Evolutionary conservation across 1,140 invertebrate species (phyloP), one percentile per base, ranked within the genome.

Genomic region (Anthonomus grandis): DNA sequence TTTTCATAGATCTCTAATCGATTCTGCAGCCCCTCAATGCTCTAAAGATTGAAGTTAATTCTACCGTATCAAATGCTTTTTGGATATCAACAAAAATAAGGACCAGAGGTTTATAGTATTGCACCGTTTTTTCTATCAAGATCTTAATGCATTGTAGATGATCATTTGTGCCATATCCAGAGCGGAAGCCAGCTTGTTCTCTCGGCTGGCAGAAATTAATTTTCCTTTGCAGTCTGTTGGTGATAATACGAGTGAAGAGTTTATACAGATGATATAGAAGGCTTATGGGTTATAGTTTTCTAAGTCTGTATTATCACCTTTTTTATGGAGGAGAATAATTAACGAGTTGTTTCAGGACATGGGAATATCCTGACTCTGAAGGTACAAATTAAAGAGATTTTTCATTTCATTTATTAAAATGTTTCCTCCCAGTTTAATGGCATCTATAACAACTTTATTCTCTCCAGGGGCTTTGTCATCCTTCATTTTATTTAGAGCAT

Each of bases 101-200:
- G 24, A 24, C 44, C 17, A 46, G 44, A 9, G 41, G 52, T 55
- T 15, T 48, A 42, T 55, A 49, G 17, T 55, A 55, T 50, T 55
- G 19, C 5, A 48, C 19, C 15, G 22, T 49, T 55, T n/a, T n/a
- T 34, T 55, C 52, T 5, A 55, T 55, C 4, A 48, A 25, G 18
- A 38, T 50, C 25, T 24, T 62, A 22, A 51, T 8, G 13, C 47
- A 46, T 18, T 38, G 44, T 24, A 60, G 27, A 34, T 62, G 60
- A 27, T 62, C 60, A 37, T 39, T 60, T 17, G 60, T 62, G 10
- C 45, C 36, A 36, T 44, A 63, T 22, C 60, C 60, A 22, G 15
- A 23, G 10, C 60, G 21, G 47, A 63, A 63, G 19, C 60, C 60
- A 13, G 57, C 60, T 55, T 60, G 60, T 56, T 63, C 60, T 13